Base-by-base conservation (phyloP, 1,140 invertebrate species). In the Chlorops oryzae region DNA sequence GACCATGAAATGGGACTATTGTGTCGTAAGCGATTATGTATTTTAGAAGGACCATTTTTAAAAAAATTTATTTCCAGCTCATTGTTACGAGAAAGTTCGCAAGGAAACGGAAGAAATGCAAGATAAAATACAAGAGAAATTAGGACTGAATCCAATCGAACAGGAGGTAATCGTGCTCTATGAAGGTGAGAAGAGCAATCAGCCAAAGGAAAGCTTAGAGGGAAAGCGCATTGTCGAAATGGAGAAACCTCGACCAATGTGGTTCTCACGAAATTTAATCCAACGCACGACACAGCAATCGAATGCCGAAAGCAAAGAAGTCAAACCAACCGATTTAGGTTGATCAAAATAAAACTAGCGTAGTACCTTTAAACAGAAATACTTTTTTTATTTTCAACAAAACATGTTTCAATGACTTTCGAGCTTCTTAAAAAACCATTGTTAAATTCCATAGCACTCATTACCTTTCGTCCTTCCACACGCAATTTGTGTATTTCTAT, bases 101-200 rank as follows among this genome's bases (percentile, higher is more conserved):
- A 63, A 77, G 43, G 91, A 94, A 78, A 93, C 90, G 0, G 73
- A 83, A 72, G 73, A 76, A 52, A 87, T 93, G 73, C 82, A 90
- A 73, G 75, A 83, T 6, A 77, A 81, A 55, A 90, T 94, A 55
- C 70, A 82, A 62, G 69, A 82, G 35, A 76, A 87, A 58, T 70
- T 90, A 12, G 81, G 82, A 41, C 62, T 87, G 13, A 68, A 79
- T 9, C 85, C 88, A 5, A 78, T 92, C 38, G 87, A 92, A 65
- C 77, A 88, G 65, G 87, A 93, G 72, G 85, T 95, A 2, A 74
- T 90, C 38, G 83, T 93, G 5, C 63, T 92, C 1, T 95, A 93
- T 70, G 77, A 91, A 64, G 84, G 84, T 45, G 91, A 94, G 70
- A 81, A 78, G 59, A 58, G 76, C 17, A 72, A 81, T 25, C 66